A percentile compares a stretch with the other conserved stretches of the same genome.
Conservation (phyloP, 92 coral and sea anemone genomes). For the Siderastrea radians region DNA sequence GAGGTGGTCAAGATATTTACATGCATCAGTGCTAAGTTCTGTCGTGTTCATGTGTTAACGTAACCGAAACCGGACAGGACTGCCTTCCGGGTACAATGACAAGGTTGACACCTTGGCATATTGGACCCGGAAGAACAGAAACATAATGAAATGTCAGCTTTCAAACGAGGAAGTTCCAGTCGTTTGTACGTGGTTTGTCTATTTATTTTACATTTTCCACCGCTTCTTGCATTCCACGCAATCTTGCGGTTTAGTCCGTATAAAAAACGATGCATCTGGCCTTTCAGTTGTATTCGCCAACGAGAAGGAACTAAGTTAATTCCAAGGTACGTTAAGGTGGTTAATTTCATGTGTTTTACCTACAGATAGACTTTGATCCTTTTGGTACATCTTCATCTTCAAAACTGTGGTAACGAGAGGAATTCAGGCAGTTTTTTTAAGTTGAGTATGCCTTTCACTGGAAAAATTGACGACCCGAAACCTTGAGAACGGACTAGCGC, state of each 20-base stretch:
- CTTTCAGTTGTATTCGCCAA: not conserved
- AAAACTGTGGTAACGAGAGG: too few species aligned
- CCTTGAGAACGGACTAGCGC: too few species aligned
- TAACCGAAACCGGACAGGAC: too few species aligned
- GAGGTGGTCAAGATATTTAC: not conserved
- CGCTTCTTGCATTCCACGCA: not conserved
- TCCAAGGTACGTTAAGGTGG: not conserved
- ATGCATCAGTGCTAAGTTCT: too few species aligned
- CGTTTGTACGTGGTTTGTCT: not conserved
- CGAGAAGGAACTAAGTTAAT: not conserved
- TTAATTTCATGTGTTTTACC: not conserved
- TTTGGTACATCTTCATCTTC: too few species aligned
- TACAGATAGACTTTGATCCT: not conserved
- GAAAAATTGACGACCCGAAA: too few species aligned
- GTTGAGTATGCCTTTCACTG: too few species aligned
- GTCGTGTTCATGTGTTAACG: too few species aligned
- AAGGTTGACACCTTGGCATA: too few species aligned
- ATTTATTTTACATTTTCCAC: not conserved
- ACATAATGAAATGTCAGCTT: not conserved
- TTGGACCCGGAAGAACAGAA: constrained; percentile 4
- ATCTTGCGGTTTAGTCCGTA: constrained; percentile 26
- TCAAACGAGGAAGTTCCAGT: not conserved
- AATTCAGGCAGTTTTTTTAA: too few species aligned
- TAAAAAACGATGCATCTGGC: not conserved
- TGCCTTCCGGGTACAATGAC: too few species aligned